Evolutionary conservation across 1,140 invertebrate species (phyloP), one percentile per base, ranked within the genome.

Genomic region (Megalopta genalis): DNA sequence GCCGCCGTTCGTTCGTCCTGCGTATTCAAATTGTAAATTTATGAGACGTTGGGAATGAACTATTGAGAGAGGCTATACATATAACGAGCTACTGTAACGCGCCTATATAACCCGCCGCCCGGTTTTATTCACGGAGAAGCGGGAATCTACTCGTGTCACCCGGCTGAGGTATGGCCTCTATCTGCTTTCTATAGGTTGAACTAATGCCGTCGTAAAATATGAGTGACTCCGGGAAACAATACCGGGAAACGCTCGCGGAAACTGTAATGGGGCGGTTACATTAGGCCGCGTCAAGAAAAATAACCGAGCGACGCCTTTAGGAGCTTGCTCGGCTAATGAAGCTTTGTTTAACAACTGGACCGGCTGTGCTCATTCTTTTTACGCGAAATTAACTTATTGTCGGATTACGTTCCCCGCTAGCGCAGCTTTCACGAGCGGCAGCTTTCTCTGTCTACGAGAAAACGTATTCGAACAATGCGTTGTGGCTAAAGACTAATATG

Each of bases 1-100:
- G n/a, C n/a, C n/a, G n/a, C 27, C 39, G 64, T 54, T 68, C 74
- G n/a, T n/a, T 70, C 75, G 39, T 62, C 67, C 46, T 4, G 32
- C 32, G 27, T 78, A 72, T 78, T 78, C 68, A 63, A 72, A 72
- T 78, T 52, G 75, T 52, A 71, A 49, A 78, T 78, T 78, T 78
- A 78, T 72, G 76, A 78, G 76, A 72, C 46, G 76, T 72, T 78
- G 68, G 37, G 72, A 78, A 78, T 57, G 76, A 78, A 78, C 76
- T 78, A 78, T 78, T 64, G 76, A 74, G 77, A 59, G 39, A 73
- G 46, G 69, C 16, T 37, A 73, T 37, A 74, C 77, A 21, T 60
- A 59, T 66, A 74, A 79, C 71, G 70, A 79, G 77, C 63, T 7
- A 73, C 63, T 74, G 64, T 74, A 74, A 79, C 65, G 52, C 63